Conservation (phyloP, 64 coral and sea anemone species). For the Hydrozoanthus tunicans region DNA sequence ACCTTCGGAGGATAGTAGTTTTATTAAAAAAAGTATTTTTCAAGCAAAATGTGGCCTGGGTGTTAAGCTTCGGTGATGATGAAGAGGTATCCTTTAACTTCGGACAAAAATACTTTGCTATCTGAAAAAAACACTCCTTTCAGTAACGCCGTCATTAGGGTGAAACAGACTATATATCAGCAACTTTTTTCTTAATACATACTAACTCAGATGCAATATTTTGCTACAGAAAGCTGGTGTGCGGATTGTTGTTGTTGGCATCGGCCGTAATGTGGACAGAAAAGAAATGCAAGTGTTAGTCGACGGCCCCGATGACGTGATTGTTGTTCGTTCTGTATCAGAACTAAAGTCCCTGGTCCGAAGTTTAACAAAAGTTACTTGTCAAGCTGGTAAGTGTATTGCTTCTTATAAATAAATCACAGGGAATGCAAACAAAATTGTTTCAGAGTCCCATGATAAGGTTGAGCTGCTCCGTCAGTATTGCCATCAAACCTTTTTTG, state of each 20-base stretch:
- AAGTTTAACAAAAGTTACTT: constrained; percentile 22
- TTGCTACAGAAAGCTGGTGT: constrained; percentile 56
- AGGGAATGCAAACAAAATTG: background rate
- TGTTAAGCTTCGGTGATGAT: too few relatives aligned
- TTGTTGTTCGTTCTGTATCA: constrained; percentile 12
- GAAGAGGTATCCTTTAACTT: too few relatives aligned
- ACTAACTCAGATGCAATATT: background rate
- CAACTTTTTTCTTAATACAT: too few relatives aligned
- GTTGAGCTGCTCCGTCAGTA: too few relatives aligned
- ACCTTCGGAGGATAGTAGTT: too few relatives aligned
- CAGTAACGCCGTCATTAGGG: too few relatives aligned
- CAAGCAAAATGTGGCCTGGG: too few relatives aligned
- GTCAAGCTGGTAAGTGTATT: constrained; percentile 21
- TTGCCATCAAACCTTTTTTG: too few relatives aligned
- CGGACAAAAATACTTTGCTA: too few relatives aligned
- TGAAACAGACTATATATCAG: too few relatives aligned
- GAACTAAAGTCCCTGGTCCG: background rate
- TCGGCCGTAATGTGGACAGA: constrained; percentile 36
- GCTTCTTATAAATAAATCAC: background rate
- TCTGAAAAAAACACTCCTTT: too few relatives aligned
- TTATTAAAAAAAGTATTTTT: too few relatives aligned
- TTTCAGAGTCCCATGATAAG: background rate
- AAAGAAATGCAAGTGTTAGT: constrained; percentile 47
- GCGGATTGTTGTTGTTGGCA: constrained; percentile 69
- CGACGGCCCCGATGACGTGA: constrained; percentile 42